These are phyloP conservation scores for Apamea crenata DNA, from an alignment of 2,888 invertebrate species.

Conservation along the genomic window DNA sequence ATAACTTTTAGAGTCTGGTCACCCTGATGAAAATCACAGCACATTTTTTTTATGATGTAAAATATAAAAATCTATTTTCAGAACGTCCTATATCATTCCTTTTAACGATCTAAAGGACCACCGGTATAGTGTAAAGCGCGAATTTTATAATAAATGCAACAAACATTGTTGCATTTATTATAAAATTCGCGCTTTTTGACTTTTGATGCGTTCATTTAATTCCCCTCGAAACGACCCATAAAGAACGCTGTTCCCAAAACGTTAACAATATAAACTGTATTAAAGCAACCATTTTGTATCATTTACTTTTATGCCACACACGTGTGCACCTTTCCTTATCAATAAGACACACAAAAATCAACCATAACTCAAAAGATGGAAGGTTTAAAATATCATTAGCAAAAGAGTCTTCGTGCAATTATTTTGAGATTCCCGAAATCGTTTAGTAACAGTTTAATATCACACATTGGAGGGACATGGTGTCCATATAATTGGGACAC, in stretches of 20 bases:
- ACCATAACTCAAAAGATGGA: background rate
- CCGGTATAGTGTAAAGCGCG: background rate
- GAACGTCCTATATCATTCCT: background rate
- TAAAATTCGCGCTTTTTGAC: too few relatives aligned
- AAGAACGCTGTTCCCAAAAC: conserved; percentile 49
- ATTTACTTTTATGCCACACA: conserved; percentile 59
- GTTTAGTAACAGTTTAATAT: conserved; percentile 62
- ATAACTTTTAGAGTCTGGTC: background rate
- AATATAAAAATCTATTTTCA: conserved; percentile 3
- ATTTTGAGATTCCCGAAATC: conserved; percentile 63
- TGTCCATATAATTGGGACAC: conserved; percentile 53
- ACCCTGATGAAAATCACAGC: background rate
- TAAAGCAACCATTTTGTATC: conserved; percentile 50
- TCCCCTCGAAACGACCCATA: conserved; percentile 38
- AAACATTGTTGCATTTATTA: too few relatives aligned
- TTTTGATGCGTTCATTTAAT: conserved; percentile 36
- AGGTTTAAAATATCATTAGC: conserved; percentile 9
- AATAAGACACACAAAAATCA: conserved; percentile 7
- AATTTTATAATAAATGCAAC: conserved; percentile 25
- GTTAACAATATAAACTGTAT: conserved; percentile 50
- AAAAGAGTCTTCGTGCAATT: conserved; percentile 27
- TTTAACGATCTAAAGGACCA: conserved; percentile 8
- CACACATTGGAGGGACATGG: conserved; percentile 50
- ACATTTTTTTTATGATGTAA: background rate
- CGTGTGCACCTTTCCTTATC: conserved; percentile 35